A percentile compares a stretch with the other conserved stretches of the same genome.
Conservation (phyloP, 2,113 vertebrate genomes). For the Zootoca vivipara region DNA sequence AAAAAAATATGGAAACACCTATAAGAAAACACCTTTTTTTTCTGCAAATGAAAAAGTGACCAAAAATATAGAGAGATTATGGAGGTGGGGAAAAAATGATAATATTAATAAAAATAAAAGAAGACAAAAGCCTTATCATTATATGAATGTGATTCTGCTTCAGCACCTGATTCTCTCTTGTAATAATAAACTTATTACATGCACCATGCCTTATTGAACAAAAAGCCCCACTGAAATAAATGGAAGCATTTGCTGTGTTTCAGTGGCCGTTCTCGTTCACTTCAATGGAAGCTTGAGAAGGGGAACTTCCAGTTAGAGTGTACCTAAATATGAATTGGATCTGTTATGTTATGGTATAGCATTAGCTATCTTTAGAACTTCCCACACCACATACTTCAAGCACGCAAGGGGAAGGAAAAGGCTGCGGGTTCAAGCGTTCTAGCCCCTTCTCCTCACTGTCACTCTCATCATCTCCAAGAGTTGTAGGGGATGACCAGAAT, state of each 20-base stretch:
- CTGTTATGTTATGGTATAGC: not conserved
- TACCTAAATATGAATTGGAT: not conserved
- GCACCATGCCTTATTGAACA: not conserved
- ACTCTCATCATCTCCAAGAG: too few relatives aligned
- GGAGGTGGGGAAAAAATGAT: not conserved
- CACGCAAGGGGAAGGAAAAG: too few relatives aligned
- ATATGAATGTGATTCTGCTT: not conserved
- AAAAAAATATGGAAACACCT: conserved; percentile 6
- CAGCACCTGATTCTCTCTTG: not conserved
- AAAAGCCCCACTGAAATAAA: not conserved
- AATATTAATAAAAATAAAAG: not conserved
- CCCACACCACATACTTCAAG: too few relatives aligned
- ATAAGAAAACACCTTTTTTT: not conserved
- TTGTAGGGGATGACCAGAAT: too few relatives aligned
- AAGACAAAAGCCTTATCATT: not conserved
- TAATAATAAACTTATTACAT: not conserved
- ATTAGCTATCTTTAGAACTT: too few relatives aligned
- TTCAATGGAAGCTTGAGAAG: not conserved
- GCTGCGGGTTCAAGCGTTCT: too few relatives aligned
- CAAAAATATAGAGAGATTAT: conserved; percentile 19
- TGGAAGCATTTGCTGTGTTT: not conserved
- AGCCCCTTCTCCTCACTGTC: too few relatives aligned
- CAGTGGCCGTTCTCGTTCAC: not conserved
- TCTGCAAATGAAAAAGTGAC: conserved; percentile 13
- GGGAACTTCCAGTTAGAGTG: not conserved